A percentile compares a stretch with the other conserved stretches of the same genome.
phyloP scores from a whole-genome alignment of 92 coral and sea anemone genomes.

The Actinostola sp. region DNA sequence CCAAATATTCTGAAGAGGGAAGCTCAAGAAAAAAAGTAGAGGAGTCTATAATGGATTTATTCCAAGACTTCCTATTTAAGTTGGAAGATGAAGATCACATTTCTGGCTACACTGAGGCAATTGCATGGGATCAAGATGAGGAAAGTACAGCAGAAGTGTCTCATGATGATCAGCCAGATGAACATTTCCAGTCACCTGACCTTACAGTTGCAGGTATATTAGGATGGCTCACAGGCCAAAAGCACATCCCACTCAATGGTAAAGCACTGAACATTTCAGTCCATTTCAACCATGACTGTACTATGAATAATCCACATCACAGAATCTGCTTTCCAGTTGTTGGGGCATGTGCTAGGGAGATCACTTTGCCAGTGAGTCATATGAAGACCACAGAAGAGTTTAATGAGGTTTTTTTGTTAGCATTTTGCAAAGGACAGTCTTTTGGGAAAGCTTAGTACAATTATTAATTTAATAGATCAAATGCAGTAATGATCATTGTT shows the following conservation, averaged over 20 bases:
- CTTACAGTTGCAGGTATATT: slow-evolving; percentile 53
- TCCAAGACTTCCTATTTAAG: slow-evolving; percentile 40
- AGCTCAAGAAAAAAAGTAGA: slow-evolving; percentile 30
- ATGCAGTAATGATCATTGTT: no score
- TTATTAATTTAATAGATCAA: no score
- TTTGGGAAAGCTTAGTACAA: background rate
- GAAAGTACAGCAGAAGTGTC: background rate
- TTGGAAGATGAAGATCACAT: slow-evolving; percentile 30
- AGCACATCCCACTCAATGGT: slow-evolving; percentile 56
- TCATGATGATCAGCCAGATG: slow-evolving; percentile 11
- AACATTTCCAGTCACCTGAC: slow-evolving; percentile 44
- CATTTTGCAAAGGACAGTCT: background rate
- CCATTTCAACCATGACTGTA: slow-evolving; percentile 11
- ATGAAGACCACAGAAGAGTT: no score
- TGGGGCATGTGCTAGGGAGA: slow-evolving; percentile 39
- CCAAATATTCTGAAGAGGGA: slow-evolving; percentile 30
- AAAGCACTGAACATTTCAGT: slow-evolving; percentile 25
- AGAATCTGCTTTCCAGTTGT: slow-evolving; percentile 31
- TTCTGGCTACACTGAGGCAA: slow-evolving; percentile 1
- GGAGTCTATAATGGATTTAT: no score
- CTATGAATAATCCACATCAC: slow-evolving; percentile 4
- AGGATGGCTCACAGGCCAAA: slow-evolving; percentile 71
- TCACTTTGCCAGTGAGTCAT: no score
- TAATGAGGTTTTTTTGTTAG: no score
- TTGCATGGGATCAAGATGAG: slow-evolving; percentile 15